Percentiles rank a stretch among this genome's conserved stretches.
Evolutionary conservation across 2,113 vertebrate genomes (phyloP).

Genomic region (Taxidea taxus): DNA sequence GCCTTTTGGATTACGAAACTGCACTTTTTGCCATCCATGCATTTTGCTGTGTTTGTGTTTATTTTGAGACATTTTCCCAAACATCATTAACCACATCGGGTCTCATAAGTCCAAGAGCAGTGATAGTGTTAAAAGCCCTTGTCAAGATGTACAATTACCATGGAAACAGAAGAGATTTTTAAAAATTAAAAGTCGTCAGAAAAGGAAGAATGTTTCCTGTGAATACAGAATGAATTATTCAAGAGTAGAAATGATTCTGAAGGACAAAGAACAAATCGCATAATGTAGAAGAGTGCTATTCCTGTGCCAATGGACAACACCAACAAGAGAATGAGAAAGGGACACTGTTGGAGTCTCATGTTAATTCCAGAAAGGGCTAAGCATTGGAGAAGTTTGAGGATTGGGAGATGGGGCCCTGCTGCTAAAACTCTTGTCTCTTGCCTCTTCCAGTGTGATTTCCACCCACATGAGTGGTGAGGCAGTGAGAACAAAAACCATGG

Average conservation of each 20-base stretch:
- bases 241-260: neutral
- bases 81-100: neutral
- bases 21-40: neutral
- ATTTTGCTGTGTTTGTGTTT: neutral
- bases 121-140: neutral
- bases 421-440: neutral
- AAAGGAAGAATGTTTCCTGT: neutral
- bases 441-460: neutral
- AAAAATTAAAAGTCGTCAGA: constrained; percentile 20
- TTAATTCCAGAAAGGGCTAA: neutral
- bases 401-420: neutral
- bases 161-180: constrained; percentile 1
- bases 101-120: neutral
- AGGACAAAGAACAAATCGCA: neutral
- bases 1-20: neutral
- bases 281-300: neutral
- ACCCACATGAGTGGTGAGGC: neutral
- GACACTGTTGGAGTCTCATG: neutral
- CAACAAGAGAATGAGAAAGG: neutral
- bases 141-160: constrained; percentile 16
- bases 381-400: neutral
- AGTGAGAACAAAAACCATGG: too few species aligned
- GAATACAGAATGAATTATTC: constrained; percentile 17
- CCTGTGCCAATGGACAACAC: neutral
- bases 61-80: neutral